Conservation (phyloP, 2,797 vertebrate species). For the Passerculus sandwichensis region DNA sequence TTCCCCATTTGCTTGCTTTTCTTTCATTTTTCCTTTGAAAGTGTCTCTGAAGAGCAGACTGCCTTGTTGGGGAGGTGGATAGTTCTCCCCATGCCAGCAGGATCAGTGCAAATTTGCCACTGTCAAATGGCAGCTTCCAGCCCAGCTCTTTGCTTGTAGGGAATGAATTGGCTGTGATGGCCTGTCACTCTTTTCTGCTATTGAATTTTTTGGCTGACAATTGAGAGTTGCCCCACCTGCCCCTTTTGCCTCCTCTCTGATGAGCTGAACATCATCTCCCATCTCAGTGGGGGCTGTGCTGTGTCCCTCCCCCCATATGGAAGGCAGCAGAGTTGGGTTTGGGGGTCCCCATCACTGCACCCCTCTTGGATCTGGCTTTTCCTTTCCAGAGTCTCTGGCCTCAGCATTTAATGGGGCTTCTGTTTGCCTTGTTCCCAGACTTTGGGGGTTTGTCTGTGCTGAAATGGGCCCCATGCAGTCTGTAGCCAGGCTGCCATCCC, state of each 20-base stretch:
- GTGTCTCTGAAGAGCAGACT: neutral
- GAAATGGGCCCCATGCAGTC: neutral
- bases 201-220: neutral
- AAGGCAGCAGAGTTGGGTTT: neutral
- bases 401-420: neutral
- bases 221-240: neutral
- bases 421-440: neutral
- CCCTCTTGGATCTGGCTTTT: neutral
- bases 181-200: accelerated
- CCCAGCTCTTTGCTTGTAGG: neutral
- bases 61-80: neutral
- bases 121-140: neutral
- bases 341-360: neutral
- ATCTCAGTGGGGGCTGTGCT: neutral
- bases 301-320: accelerated
- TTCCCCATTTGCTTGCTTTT: neutral
- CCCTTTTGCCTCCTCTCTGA: accelerated
- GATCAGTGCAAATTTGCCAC: neutral
- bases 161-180: neutral
- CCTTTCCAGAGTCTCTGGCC: neutral
- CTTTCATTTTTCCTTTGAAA: neutral
- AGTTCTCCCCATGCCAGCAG: neutral
- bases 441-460: neutral
- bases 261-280: neutral
- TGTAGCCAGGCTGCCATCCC: neutral